Evolutionary conservation across 1,140 invertebrate genomes (phyloP).

Genomic region (Cepaea nemoralis): DNA sequence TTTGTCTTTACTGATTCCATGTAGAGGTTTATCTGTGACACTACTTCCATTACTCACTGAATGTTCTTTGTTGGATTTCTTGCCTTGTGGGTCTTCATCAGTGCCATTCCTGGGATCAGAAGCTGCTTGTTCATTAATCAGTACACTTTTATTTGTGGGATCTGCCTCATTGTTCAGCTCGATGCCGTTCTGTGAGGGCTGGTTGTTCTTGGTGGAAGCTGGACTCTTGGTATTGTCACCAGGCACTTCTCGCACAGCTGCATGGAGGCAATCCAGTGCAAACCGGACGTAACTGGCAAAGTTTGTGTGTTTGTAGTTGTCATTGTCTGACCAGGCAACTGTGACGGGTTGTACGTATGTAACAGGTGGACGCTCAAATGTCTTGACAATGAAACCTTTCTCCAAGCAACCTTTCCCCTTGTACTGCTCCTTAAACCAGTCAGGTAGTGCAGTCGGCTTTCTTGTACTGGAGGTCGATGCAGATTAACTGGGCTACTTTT

Average conservation of each 20-base stretch:
- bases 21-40: background rate
- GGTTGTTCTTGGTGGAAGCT: background rate
- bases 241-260: slow-evolving; percentile 6
- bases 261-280: slow-evolving; percentile 32
- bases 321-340: slow-evolving; percentile 42
- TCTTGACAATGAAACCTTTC: slow-evolving; percentile 16
- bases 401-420: slow-evolving; percentile 10
- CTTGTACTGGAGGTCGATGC: slow-evolving; percentile 36
- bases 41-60: background rate
- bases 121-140: background rate
- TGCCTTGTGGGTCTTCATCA: no score
- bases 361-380: background rate
- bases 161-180: background rate
- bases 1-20: slow-evolving; percentile 1
- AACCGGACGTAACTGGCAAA: slow-evolving; percentile 38
- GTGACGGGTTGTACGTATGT: background rate
- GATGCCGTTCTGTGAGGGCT: background rate
- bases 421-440: slow-evolving; percentile 30
- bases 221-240: background rate
- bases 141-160: background rate
- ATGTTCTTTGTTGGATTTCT: background rate
- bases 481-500: slow-evolving; percentile 25
- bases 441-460: slow-evolving; percentile 29
- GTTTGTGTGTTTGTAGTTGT: slow-evolving; percentile 44
- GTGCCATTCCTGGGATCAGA: background rate